phyloP scores from a whole-genome alignment of 2,797 vertebrate genomes.

The Tapirus indicus region DNA sequence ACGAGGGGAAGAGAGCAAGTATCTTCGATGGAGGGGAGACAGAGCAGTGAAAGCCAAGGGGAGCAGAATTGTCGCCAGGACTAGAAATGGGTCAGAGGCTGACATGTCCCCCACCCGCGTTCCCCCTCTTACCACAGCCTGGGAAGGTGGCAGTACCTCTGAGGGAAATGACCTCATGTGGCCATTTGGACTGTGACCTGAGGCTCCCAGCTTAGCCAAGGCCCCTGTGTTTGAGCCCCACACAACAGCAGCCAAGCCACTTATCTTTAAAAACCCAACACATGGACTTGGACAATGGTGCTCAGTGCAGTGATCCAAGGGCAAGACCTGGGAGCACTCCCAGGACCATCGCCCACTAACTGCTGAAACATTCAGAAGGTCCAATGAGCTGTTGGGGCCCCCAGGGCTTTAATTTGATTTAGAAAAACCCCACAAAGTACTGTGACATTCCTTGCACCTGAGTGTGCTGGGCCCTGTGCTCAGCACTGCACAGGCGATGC shows the following conservation, averaged over 20 bases:
- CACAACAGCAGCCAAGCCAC: neutral
- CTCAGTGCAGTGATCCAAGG: neutral
- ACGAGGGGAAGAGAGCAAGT: neutral
- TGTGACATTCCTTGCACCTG: neutral
- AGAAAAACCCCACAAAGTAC: neutral
- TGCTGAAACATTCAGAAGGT: neutral
- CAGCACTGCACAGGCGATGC: neutral
- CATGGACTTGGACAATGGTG: neutral
- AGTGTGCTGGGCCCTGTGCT: neutral
- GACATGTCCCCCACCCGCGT: neutral
- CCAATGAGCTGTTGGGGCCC: neutral
- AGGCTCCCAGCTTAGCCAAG: neutral
- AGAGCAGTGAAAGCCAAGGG: neutral
- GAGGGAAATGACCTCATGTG: neutral
- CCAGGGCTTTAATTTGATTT: neutral
- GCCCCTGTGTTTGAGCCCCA: neutral
- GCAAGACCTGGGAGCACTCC: neutral
- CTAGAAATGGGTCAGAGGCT: neutral
- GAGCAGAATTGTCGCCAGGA: neutral
- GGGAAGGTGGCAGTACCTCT: neutral
- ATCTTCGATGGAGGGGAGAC: neutral
- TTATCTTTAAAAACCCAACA: neutral
- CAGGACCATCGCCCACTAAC: neutral
- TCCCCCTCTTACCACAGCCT: neutral
- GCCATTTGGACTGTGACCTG: neutral